Percentiles rank a stretch among this genome's conserved stretches.
phyloP scores from a whole-genome alignment of 1,140 invertebrate species.

The Diorhabda elongata region DNA sequence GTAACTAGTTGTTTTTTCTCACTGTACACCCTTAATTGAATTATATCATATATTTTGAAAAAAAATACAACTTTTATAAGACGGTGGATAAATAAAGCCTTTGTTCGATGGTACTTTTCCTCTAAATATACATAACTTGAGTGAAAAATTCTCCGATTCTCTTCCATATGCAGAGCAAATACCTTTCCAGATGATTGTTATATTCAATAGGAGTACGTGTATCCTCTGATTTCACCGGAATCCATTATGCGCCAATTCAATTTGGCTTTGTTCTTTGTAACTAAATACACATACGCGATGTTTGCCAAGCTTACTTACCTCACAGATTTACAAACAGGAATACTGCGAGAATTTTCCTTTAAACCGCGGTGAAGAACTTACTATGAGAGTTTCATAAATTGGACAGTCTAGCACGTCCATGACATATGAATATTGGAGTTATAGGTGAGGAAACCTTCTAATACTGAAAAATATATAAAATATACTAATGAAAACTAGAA shows the following conservation, averaged over 20 bases:
- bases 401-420: too few species aligned
- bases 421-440: too few species aligned
- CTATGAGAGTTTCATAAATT: conserved; percentile 2
- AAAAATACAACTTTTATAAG: too few species aligned
- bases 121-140: too few species aligned
- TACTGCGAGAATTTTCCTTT: conserved; percentile 4
- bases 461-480: too few species aligned
- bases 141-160: not conserved
- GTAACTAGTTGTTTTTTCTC: too few species aligned
- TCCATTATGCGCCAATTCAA: conserved; percentile 22
- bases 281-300: conserved; percentile 16
- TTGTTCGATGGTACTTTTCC: too few species aligned
- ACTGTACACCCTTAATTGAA: too few species aligned
- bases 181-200: conserved; percentile 6
- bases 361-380: conserved; percentile 9
- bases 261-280: conserved; percentile 22
- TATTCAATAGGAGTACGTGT: conserved; percentile 11
- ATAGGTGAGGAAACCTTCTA: too few species aligned
- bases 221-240: conserved; percentile 5
- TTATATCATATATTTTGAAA: too few species aligned
- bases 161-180: not conserved
- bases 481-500: too few species aligned
- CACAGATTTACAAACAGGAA: conserved; percentile 20
- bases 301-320: conserved; percentile 20
- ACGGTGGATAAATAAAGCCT: too few species aligned